Evolutionary conservation across 2,113 vertebrate species (phyloP), one percentile per base, ranked within the genome.

Genomic region (Ovis canadensis): DNA sequence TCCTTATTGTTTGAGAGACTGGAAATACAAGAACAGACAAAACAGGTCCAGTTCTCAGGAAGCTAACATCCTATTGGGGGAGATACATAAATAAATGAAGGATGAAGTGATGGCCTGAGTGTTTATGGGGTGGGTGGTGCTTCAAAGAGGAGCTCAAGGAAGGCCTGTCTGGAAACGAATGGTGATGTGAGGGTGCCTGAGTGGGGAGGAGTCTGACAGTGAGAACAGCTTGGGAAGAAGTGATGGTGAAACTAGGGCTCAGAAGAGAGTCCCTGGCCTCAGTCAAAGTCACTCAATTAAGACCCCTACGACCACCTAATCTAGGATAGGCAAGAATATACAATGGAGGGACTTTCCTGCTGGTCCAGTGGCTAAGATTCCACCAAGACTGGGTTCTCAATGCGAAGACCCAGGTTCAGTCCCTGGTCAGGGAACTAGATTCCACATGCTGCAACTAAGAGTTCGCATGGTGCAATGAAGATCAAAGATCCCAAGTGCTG

Each of bases 161-260:
- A 80, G 27, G 5, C 29, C 9, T 19, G 27, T 9, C 43, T 48
- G 77, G 27, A 48, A 48, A 50, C 0, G 0, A 31, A 50, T 33
- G 45, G 16, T 11, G 45, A 33, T 52, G 29, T 33, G 78, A 81
- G 9, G 29, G 78, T 33, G 29, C 45, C 45, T 29, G 74, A 43
- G 25, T 77, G 6, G 23, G 71, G 78, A 54, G 81, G 52, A 36
- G 6, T 83, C 52, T 5, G 81, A n/a, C 52, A 55, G 13, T 55
- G 7, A 83, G n/a, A 40, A 27, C n/a, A 83, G 33, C 81, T n/a
- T 7, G n/a, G 52, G 52, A n/a, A 36, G 81, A 54, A 27, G 3
- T 55, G 80, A 83, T 3, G 81, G 13, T 21, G 48, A 81, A 33
- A 81, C 5, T 1, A 15, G n/a, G 21, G 33, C 81, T 40, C 52